Percentiles rank a stretch among this genome's conserved stretches.
Conservation (phyloP, 2,888 invertebrate genomes). For the Empis livida region DNA sequence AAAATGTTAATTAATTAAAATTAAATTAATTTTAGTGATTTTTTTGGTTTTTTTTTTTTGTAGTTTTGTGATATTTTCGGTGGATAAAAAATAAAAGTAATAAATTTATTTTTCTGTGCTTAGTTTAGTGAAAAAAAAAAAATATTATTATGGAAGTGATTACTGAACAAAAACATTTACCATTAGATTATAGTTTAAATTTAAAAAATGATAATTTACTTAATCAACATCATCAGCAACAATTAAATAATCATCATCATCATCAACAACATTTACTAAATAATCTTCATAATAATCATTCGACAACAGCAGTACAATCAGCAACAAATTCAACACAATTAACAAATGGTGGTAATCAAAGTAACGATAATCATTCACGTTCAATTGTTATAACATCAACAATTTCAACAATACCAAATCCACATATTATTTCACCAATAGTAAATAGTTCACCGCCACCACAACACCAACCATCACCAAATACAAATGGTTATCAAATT, state of each 20-base stretch:
- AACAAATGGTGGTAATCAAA: neutral
- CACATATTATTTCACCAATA: neutral
- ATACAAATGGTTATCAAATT: slow-evolving; percentile 4
- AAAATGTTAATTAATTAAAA: no score
- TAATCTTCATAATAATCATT: neutral
- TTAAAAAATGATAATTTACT: slow-evolving; percentile 7
- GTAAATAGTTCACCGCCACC: neutral
- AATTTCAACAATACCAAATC: neutral
- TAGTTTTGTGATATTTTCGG: no score
- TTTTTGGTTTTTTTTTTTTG: no score
- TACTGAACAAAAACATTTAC: slow-evolving; percentile 11
- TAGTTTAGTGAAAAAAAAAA: no score
- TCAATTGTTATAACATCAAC: no score
- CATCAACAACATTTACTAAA: neutral
- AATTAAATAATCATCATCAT: neutral
- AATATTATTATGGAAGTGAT: slow-evolving; percentile 7
- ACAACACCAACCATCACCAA: neutral
- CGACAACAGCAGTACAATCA: neutral
- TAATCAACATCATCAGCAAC: neutral
- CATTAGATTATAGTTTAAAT: slow-evolving; percentile 12
- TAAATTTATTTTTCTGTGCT: no score
- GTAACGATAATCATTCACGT: neutral
- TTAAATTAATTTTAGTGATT: no score
- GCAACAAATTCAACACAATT: neutral
- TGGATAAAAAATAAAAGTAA: no score